These are phyloP conservation scores for Furcifer pardalis DNA, from an alignment of 2,797 vertebrate species.

Conservation along the genomic window DNA sequence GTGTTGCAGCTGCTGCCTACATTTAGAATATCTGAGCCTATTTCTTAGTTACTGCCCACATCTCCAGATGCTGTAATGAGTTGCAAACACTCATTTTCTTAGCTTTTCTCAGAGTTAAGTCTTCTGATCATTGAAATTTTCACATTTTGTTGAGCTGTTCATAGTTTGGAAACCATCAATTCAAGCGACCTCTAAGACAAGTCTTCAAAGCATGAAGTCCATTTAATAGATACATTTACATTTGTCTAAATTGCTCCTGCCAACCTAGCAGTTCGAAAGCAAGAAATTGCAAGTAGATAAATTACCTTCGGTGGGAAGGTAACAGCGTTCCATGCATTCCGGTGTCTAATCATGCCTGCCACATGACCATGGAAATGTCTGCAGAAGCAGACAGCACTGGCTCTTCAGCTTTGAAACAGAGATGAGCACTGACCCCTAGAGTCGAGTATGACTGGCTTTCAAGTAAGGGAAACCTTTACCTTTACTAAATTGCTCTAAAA, in stretches of 20 bases:
- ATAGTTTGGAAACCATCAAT: not conserved
- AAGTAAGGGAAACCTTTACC: too few species aligned
- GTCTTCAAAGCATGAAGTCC: not conserved
- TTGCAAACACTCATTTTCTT: conserved; percentile 40
- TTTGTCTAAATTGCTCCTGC: not conserved
- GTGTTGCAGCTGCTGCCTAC: conserved; percentile 57
- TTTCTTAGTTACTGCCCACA: conserved; percentile 42
- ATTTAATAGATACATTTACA: not conserved
- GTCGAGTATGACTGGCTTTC: too few species aligned
- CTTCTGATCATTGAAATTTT: conserved; percentile 36
- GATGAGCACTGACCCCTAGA: too few species aligned
- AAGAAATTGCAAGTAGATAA: too few species aligned
- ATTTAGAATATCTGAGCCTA: conserved; percentile 33
- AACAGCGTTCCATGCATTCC: too few species aligned
- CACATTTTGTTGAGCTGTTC: not conserved
- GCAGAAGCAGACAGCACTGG: too few species aligned
- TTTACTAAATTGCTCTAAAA: not conserved
- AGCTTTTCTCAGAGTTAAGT: conserved; percentile 44
- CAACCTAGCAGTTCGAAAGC: too few species aligned
- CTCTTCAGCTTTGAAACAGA: too few species aligned
- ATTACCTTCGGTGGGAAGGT: too few species aligned
- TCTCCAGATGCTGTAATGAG: conserved; percentile 20
- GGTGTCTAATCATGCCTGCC: too few species aligned
- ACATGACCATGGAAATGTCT: too few species aligned
- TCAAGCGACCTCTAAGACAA: too few species aligned